These are phyloP conservation scores for Megaptera novaeangliae DNA, from an alignment of 2,113 vertebrate species.

Conservation along the genomic window DNA sequence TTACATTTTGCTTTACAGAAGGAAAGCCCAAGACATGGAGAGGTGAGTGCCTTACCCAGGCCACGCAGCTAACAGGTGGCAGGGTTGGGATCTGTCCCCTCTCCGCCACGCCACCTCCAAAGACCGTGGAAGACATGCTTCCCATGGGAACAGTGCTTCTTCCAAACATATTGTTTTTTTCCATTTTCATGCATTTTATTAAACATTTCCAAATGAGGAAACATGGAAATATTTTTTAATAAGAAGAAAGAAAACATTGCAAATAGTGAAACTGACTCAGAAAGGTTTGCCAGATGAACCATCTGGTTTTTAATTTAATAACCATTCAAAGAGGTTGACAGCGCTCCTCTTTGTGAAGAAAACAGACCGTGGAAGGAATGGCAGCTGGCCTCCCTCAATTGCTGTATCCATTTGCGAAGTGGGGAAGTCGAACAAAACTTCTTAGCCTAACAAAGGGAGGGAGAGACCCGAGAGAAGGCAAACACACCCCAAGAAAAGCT, in stretches of 20 bases:
- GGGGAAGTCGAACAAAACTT: neutral
- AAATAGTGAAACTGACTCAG: constrained; percentile 46
- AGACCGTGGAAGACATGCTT: rapidly evolving
- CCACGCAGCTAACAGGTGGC: neutral
- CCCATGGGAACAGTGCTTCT: neutral
- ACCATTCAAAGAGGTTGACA: constrained; percentile 41
- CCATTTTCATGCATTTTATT: constrained; percentile 10
- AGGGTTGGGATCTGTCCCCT: neutral
- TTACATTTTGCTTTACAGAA: neutral
- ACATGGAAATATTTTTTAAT: constrained; percentile 71
- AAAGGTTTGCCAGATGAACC: constrained; percentile 71
- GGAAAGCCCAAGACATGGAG: rapidly evolving
- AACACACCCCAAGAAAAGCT: too few species aligned
- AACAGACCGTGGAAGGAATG: neutral
- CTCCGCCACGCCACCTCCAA: rapidly evolving
- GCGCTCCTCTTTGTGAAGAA: neutral
- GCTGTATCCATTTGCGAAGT: neutral
- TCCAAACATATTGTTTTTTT: constrained; percentile 46
- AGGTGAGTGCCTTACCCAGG: too few species aligned
- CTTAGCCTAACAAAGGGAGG: neutral
- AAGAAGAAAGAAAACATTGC: constrained; percentile 69
- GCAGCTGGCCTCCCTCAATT: constrained; percentile 19
- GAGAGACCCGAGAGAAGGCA: neutral
- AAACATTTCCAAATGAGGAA: constrained; percentile 56
- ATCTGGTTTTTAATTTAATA: constrained; percentile 72